These are phyloP conservation scores for Corythoichthys intestinalis DNA, from an alignment of 2,113 vertebrate species.

Conservation along the genomic window DNA sequence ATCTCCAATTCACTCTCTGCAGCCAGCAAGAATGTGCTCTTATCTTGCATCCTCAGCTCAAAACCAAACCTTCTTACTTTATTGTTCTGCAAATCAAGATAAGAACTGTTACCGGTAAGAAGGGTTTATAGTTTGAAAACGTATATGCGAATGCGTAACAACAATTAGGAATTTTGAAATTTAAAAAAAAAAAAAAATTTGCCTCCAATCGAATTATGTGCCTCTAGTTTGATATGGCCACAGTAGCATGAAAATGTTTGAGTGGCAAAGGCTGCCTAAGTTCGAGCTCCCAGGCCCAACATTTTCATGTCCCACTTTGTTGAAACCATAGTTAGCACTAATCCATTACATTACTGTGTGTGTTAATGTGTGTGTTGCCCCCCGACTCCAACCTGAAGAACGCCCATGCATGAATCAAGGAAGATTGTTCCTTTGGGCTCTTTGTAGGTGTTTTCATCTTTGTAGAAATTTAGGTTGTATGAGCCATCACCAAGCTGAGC, in stretches of 20 bases:
- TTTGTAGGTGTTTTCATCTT: constrained; percentile 97
- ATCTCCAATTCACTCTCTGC: constrained; percentile 92
- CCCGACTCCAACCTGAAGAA: constrained; percentile 84
- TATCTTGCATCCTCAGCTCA: constrained; percentile 99
- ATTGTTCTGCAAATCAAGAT: constrained; percentile 77
- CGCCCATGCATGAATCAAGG: constrained; percentile 96
- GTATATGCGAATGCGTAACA: background rate
- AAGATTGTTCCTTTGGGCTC: constrained; percentile 99
- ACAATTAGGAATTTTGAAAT: background rate
- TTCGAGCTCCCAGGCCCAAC: no score
- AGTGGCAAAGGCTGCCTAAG: no score
- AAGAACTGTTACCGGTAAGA: background rate
- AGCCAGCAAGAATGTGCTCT: constrained; percentile 92
- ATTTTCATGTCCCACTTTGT: background rate
- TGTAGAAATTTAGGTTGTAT: constrained; percentile 99
- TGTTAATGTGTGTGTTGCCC: background rate
- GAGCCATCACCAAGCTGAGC: constrained; percentile 95
- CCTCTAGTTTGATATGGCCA: background rate
- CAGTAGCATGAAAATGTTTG: background rate
- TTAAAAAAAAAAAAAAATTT: background rate
- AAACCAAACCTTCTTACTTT: constrained; percentile 94
- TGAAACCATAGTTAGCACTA: background rate
- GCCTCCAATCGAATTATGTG: no score
- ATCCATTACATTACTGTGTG: background rate
- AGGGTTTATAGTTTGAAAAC: no score